Conservation (phyloP, 1,140 invertebrate species). For the Drosophila leontia region DNA sequence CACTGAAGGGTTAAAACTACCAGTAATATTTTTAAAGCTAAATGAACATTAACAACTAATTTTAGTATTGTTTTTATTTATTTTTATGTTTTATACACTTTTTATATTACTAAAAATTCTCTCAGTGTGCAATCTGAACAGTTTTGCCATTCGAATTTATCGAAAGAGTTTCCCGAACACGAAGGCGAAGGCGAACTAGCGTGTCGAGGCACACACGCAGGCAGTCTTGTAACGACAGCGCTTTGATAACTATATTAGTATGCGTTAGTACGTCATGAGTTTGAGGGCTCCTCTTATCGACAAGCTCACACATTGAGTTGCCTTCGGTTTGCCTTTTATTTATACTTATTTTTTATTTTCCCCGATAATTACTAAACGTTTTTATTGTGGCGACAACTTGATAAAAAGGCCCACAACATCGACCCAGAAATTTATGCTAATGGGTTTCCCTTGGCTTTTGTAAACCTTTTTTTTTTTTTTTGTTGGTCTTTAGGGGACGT, state of each 20-base stretch:
- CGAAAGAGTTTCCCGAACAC: conserved; percentile 62
- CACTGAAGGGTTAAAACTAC: accelerated
- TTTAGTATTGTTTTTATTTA: neutral
- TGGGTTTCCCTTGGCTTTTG: conserved; percentile 25
- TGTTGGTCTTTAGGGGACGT: conserved; percentile 4
- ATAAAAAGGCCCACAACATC: conserved; percentile 50
- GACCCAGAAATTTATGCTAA: conserved; percentile 70
- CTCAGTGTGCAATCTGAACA: conserved; percentile 16
- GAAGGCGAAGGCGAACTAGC: conserved; percentile 70
- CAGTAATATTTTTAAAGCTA: neutral
- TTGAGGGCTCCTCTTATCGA: conserved; percentile 49
- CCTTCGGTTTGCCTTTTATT: conserved; percentile 33
- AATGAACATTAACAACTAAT: too few relatives aligned
- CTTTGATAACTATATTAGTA: conserved; percentile 74
- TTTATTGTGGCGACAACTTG: conserved; percentile 75
- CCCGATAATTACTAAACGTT: conserved; percentile 75
- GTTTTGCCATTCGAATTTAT: conserved; percentile 77
- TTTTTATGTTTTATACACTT: neutral
- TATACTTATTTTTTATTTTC: conserved; percentile 39
- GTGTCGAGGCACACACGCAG: conserved; percentile 43
- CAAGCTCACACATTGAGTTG: conserved; percentile 55
- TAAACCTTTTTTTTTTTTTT: conserved; percentile 6
- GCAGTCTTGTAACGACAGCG: conserved; percentile 31
- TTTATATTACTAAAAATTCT: neutral
- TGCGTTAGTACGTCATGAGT: conserved; percentile 17